phyloP scores from a whole-genome alignment of 2,113 vertebrate species.

The Xenopus laevis region DNA sequence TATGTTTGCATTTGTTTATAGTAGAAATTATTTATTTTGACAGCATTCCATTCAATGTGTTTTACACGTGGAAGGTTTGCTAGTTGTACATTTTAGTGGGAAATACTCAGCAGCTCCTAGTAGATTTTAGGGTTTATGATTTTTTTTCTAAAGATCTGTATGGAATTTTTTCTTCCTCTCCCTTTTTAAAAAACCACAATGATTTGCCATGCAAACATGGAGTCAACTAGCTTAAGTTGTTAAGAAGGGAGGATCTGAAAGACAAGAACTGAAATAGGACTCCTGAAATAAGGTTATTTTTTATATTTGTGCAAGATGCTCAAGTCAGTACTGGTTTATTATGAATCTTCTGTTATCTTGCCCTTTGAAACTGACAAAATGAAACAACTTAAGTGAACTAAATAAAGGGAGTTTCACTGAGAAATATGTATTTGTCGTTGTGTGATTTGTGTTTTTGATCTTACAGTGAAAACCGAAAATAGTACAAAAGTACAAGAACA shows the following conservation, averaged over 20 bases:
- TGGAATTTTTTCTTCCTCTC: conserved; percentile 40
- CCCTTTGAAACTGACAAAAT: conserved; percentile 56
- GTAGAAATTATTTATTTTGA: conserved; percentile 85
- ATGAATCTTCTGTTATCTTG: conserved; percentile 60
- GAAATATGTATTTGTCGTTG: conserved; percentile 48
- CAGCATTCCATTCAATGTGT: conserved; percentile 75
- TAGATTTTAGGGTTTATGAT: conserved; percentile 68
- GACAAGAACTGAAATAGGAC: conserved; percentile 27
- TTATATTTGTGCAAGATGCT: conserved; percentile 49
- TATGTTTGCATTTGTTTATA: conserved; percentile 83
- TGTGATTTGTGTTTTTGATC: conserved; percentile 26
- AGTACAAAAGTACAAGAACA: rapidly evolving
- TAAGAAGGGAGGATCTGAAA: conserved; percentile 53
- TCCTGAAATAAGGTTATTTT: conserved; percentile 35
- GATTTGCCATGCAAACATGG: conserved; percentile 61
- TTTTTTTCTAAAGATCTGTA: conserved; percentile 68
- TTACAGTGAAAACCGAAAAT: conserved; percentile 20
- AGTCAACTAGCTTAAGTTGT: conserved; percentile 55
- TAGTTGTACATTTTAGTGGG: conserved; percentile 78
- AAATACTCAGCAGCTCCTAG: conserved; percentile 74
- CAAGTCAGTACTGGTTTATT: conserved; percentile 54
- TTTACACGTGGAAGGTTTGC: conserved; percentile 77
- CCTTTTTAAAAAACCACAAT: conserved; percentile 46
- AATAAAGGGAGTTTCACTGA: conserved; percentile 65
- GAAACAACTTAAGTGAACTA: conserved; percentile 58